Evolutionary conservation across 2,113 vertebrate species (phyloP).

Genomic region (Platichthys stellatus): DNA sequence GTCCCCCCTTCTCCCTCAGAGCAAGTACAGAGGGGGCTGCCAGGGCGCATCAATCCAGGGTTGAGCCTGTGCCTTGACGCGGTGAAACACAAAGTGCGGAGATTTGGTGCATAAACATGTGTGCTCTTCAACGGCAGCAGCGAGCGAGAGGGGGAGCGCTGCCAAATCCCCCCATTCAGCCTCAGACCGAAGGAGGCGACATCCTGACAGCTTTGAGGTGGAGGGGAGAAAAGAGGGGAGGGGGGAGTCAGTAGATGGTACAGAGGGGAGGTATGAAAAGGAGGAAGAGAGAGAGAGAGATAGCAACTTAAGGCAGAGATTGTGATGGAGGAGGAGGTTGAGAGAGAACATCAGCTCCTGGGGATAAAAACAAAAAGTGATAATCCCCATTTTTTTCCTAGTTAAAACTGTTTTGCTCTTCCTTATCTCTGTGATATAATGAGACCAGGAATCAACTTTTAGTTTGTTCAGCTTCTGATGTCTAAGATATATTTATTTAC

Average conservation of each 20-base stretch:
- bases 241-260: conserved; percentile 19
- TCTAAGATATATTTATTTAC: not conserved
- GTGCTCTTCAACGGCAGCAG: conserved; percentile 53
- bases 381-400: conserved; percentile 42
- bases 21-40: conserved; percentile 69
- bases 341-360: conserved; percentile 46
- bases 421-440: conserved; percentile 21
- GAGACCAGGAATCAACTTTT: conserved; percentile 24
- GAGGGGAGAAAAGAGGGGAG: conserved; percentile 5
- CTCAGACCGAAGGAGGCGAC: conserved; percentile 71
- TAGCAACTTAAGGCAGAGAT: conserved; percentile 28
- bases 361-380: conserved; percentile 63
- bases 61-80: conserved; percentile 71
- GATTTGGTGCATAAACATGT: conserved; percentile 78
- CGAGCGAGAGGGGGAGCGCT: conserved; percentile 44
- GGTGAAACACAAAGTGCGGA: conserved; percentile 73
- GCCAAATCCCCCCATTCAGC: conserved; percentile 79
- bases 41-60: conserved; percentile 73
- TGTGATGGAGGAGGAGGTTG: conserved; percentile 37
- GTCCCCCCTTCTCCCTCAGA: conserved; percentile 67
- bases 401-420: conserved; percentile 22
- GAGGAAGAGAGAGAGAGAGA: conserved; percentile 19
- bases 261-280: conserved; percentile 25
- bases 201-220: conserved; percentile 77
- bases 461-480: conserved; percentile 19